Percentiles rank a stretch among this genome's conserved stretches.
Evolutionary conservation across 2,888 invertebrate genomes (phyloP).

Genomic region (Taenaris catops): DNA sequence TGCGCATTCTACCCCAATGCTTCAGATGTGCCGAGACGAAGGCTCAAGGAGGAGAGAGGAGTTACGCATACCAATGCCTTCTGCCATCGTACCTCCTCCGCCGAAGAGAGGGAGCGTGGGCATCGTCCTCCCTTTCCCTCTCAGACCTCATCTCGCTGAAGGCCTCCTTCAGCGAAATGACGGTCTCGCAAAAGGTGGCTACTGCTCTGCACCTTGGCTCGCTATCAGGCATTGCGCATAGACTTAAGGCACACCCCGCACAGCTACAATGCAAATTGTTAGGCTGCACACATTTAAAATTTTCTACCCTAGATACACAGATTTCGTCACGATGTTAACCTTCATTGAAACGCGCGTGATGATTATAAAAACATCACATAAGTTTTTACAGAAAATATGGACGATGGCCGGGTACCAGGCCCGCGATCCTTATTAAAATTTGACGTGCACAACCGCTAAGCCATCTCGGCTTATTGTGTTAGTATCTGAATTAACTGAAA

Average conservation of each 20-base stretch:
- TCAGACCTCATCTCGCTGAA: no score
- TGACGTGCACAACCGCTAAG: not conserved
- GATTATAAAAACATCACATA: not conserved
- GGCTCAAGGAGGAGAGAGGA: no score
- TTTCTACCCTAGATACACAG: not conserved
- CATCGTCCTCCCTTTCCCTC: no score
- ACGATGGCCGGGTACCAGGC: not conserved
- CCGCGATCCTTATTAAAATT: not conserved
- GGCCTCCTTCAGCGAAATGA: no score
- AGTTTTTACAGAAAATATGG: not conserved
- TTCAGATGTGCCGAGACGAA: no score
- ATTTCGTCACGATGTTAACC: not conserved
- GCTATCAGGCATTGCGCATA: not conserved
- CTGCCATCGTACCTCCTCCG: no score
- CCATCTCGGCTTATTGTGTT: not conserved
- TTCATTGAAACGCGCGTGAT: not conserved
- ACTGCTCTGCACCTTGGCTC: not conserved
- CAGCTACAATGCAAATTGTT: not conserved
- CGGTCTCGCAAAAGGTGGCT: no score
- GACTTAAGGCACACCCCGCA: not conserved
- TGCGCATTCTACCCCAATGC: no score
- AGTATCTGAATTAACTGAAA: no score
- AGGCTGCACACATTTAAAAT: not conserved
- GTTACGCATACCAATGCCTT: no score
- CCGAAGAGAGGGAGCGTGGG: no score